Percentiles rank a stretch among this genome's conserved stretches.
phyloP scores from a whole-genome alignment of 1,140 invertebrate species.

The Musca vetustissima region DNA sequence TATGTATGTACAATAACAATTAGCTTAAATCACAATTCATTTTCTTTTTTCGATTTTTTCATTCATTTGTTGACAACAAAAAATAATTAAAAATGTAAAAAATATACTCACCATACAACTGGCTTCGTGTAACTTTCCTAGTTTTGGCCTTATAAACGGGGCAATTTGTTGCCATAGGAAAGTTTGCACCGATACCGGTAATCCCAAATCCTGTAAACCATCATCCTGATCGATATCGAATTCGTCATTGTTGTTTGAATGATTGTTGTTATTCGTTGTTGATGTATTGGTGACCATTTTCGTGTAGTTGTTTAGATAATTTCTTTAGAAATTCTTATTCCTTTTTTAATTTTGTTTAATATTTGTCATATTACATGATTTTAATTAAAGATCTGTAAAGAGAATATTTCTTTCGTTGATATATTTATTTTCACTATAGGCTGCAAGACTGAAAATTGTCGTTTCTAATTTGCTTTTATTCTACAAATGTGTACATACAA shows the following conservation, averaged over 20 bases:
- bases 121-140: conserved; percentile 94
- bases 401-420: too few relatives aligned
- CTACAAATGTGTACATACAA: too few relatives aligned
- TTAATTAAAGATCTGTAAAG: too few relatives aligned
- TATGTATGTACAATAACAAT: background rate
- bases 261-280: conserved; percentile 31
- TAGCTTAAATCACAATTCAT: background rate
- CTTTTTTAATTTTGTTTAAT: conserved; percentile 1
- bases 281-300: conserved; percentile 54
- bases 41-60: too few relatives aligned
- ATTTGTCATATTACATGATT: too few relatives aligned
- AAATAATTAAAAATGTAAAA: background rate
- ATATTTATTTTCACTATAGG: too few relatives aligned
- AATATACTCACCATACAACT: conserved; percentile 85
- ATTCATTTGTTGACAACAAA: background rate
- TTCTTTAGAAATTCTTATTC: conserved; percentile 33
- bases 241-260: conserved; percentile 54
- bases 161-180: conserved; percentile 97
- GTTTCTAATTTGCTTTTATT: too few relatives aligned
- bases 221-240: conserved; percentile 59
- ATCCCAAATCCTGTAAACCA: conserved; percentile 68
- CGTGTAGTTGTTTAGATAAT: conserved; percentile 29
- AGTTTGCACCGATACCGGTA: conserved; percentile 96
- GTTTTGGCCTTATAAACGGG: conserved; percentile 88
- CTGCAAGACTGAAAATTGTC: too few relatives aligned